Evolutionary conservation across 2,113 vertebrate species (phyloP).

Genomic region (Heterotilapia buettikoferi): DNA sequence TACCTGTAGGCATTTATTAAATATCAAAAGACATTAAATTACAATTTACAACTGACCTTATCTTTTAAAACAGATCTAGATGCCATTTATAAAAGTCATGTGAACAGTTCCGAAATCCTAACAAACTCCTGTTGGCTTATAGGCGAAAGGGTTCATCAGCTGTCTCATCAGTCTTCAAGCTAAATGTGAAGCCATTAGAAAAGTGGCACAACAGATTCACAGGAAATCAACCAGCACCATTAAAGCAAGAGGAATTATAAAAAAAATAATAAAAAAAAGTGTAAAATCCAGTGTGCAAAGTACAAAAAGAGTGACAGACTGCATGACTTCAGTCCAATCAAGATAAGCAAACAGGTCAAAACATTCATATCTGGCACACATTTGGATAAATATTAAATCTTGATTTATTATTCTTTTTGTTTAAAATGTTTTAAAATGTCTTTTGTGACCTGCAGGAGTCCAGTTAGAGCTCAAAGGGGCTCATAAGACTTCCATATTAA

Average conservation of each 20-base stretch:
- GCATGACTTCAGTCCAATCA: not conserved
- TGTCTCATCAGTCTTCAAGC: not conserved
- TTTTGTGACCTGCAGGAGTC: not conserved
- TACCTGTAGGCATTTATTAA: constrained; percentile 30
- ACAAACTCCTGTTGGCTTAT: not conserved
- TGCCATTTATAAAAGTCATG: not conserved
- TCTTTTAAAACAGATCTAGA: not conserved
- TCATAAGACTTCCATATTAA: not conserved
- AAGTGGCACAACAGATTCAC: not conserved
- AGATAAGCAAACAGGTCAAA: not conserved
- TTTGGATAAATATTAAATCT: not conserved
- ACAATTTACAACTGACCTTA: not conserved
- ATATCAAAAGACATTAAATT: constrained; percentile 45
- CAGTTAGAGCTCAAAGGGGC: not conserved
- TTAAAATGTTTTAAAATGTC: not conserved
- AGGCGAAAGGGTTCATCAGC: not conserved
- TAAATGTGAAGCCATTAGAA: constrained; percentile 11
- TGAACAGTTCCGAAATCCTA: not conserved
- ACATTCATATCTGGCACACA: not conserved
- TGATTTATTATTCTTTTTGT: not conserved
- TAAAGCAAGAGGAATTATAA: not conserved
- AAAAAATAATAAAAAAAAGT: not conserved
- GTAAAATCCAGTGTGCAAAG: constrained; percentile 15
- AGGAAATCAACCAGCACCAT: not conserved
- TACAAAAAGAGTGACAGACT: not conserved